These are phyloP conservation scores for Prunella fulvescens DNA, from an alignment of 2,113 vertebrate genomes.

Conservation along the genomic window DNA sequence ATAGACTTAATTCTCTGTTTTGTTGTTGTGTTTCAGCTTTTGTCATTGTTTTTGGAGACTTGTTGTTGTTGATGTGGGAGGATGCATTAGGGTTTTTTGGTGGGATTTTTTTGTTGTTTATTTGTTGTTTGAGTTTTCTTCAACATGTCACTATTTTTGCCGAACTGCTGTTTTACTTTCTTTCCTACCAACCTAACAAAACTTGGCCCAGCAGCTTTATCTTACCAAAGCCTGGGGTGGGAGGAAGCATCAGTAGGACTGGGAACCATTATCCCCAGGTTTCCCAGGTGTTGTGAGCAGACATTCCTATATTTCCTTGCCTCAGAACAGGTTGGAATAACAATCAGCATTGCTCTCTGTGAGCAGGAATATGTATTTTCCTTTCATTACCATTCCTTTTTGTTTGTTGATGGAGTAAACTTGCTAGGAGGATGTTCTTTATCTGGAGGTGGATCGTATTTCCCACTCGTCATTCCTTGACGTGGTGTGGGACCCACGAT, in stretches of 20 bases:
- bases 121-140: not conserved
- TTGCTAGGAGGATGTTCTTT: not conserved
- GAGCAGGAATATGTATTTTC: not conserved
- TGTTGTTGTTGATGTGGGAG: rapidly evolving
- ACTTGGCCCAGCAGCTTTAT: not conserved
- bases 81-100: too few species aligned
- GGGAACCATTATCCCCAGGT: not conserved
- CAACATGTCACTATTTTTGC: not conserved
- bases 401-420: not conserved
- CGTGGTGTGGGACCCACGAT: rapidly evolving
- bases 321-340: not conserved
- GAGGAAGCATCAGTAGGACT: not conserved
- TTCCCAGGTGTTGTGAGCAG: not conserved
- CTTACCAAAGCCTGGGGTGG: not conserved
- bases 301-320: not conserved
- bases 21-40: not conserved
- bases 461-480: not conserved
- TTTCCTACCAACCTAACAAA: not conserved
- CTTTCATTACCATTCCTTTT: not conserved
- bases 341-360: not conserved
- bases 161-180: not conserved
- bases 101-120: not conserved
- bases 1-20: not conserved
- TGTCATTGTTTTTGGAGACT: not conserved
- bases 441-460: not conserved